Conservation (phyloP, 2,888 invertebrate species). For the Bellardia bayeri region DNA sequence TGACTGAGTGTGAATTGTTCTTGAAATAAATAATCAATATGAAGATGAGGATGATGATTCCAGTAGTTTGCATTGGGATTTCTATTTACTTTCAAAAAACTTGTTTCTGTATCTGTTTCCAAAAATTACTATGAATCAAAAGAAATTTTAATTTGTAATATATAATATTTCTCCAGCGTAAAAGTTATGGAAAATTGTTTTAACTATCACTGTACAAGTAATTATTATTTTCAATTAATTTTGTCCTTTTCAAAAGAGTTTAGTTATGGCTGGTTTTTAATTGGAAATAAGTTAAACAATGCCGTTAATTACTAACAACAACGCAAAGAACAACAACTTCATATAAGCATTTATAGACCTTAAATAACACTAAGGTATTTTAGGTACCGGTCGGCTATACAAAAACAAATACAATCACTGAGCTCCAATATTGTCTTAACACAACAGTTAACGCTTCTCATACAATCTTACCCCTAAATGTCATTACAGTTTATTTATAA, state of each 20-base stretch:
- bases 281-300: conserved; percentile 54
- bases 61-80: no score
- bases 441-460: conserved; percentile 40
- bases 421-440: conserved; percentile 13
- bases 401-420: neutral
- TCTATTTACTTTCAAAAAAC: no score
- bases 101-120: neutral
- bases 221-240: neutral
- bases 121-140: no score
- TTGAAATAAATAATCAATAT: conserved; percentile 5
- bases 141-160: no score
- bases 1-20: conserved; percentile 48
- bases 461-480: neutral
- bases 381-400: neutral
- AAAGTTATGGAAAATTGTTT: neutral
- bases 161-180: neutral
- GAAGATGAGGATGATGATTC: conserved; percentile 11
- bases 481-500: conserved; percentile 54
- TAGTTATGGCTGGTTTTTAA: conserved; percentile 37
- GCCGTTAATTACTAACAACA: conserved; percentile 60
- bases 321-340: conserved; percentile 7
- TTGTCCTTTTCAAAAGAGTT: neutral
- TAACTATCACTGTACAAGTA: neutral
- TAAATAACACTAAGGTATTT: neutral
- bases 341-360: conserved; percentile 44